Percentiles rank a stretch among this genome's conserved stretches.
phyloP scores from a whole-genome alignment of 2,888 invertebrate genomes.

The Epinotia demarniana region DNA sequence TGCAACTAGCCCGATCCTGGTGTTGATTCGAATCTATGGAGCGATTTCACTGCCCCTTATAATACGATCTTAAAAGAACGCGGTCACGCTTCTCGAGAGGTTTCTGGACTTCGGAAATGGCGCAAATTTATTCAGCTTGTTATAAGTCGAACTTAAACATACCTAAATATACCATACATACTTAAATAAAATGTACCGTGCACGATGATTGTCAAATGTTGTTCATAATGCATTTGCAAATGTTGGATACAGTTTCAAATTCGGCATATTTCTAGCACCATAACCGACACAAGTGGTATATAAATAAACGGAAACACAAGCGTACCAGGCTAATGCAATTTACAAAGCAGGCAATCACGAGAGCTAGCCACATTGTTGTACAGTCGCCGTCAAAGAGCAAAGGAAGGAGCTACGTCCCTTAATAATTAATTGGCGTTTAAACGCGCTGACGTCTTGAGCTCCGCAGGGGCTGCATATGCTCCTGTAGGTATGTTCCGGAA shows the following conservation, averaged over 20 bases:
- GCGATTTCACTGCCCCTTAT: slow-evolving; percentile 61
- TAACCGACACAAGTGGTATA: slow-evolving; percentile 37
- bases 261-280: slow-evolving; percentile 10
- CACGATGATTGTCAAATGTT: not conserved
- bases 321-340: slow-evolving; percentile 74
- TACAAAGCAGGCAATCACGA: slow-evolving; percentile 80
- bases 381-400: slow-evolving; percentile 80
- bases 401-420: slow-evolving; percentile 76
- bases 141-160: not conserved
- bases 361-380: slow-evolving; percentile 80
- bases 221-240: not conserved
- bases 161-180: not conserved
- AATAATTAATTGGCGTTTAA: slow-evolving; percentile 84
- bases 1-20: slow-evolving; percentile 79
- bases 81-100: not conserved
- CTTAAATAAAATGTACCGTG: not conserved
- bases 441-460: slow-evolving; percentile 78
- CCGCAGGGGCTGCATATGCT: slow-evolving; percentile 50
- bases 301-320: slow-evolving; percentile 51
- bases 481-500: slow-evolving; percentile 74
- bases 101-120: slow-evolving; percentile 6
- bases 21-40: slow-evolving; percentile 77
- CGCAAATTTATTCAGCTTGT: not conserved
- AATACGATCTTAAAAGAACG: slow-evolving; percentile 41
- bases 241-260: not conserved